Conservation (phyloP, 2,797 vertebrate species). For the Tauraco hartlaubi region DNA sequence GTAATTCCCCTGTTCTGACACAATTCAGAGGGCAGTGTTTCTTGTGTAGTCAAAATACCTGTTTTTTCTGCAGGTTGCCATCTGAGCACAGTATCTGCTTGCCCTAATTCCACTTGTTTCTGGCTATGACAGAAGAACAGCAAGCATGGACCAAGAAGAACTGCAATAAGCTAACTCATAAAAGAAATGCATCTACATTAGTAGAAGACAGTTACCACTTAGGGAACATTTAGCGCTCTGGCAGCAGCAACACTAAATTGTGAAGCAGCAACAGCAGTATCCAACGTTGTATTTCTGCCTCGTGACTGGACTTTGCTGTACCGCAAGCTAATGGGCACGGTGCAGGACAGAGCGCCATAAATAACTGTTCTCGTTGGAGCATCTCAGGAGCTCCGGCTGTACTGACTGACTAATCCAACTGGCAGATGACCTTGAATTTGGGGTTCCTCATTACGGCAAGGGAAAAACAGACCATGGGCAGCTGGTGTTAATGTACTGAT, state of each 20-base stretch:
- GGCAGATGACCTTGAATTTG: neutral
- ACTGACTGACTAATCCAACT: neutral
- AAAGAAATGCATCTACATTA: conserved; percentile 52
- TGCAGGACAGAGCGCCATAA: neutral
- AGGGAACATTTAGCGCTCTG: neutral
- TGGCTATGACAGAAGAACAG: neutral
- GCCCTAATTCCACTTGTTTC: neutral
- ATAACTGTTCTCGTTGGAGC: neutral
- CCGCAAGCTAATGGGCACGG: neutral
- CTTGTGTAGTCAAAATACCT: neutral
- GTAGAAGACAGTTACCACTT: conserved; percentile 8
- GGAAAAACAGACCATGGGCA: neutral
- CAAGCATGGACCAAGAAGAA: neutral
- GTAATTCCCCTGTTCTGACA: neutral
- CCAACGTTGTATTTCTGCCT: neutral
- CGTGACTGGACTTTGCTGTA: neutral
- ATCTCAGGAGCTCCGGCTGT: neutral
- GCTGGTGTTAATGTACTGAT: neutral
- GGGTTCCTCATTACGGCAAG: neutral
- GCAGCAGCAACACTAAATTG: neutral
- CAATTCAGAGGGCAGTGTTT: neutral
- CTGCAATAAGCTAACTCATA: neutral
- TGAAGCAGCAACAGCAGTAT: neutral
- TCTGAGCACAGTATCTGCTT: neutral
- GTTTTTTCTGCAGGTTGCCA: neutral